Evolutionary conservation across 2,113 vertebrate genomes (phyloP).

Genomic region (Phaethornis superciliosus): DNA sequence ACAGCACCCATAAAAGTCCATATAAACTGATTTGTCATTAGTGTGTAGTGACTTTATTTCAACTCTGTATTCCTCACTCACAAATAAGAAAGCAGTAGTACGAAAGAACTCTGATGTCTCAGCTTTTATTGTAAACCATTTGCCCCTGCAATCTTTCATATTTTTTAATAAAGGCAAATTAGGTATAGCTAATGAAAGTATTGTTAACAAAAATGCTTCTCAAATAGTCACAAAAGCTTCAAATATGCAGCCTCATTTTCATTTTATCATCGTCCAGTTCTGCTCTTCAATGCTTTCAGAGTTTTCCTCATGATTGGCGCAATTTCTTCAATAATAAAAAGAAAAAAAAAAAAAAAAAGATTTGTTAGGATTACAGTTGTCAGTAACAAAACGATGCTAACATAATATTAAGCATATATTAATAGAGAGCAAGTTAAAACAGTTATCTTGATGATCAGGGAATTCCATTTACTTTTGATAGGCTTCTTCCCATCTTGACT

Average conservation of each 20-base stretch:
- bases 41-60: background rate
- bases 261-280: conserved; percentile 72
- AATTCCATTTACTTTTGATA: conserved; percentile 77
- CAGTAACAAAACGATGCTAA: background rate
- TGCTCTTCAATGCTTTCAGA: conserved; percentile 81
- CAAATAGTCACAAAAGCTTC: background rate
- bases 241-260: background rate
- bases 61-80: background rate
- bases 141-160: background rate
- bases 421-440: background rate
- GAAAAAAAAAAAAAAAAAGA: background rate
- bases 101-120: background rate
- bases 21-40: background rate
- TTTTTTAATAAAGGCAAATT: background rate
- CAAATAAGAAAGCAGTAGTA: background rate
- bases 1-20: background rate
- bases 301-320: conserved; percentile 90
- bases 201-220: background rate
- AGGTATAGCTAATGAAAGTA: background rate
- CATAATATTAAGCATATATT: background rate
- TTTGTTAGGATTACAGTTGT: background rate
- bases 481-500: conserved; percentile 71
- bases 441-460: background rate
- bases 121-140: conserved; percentile 25
- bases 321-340: conserved; percentile 68